These are phyloP conservation scores for Drosophila rufa DNA, from an alignment of 1,140 invertebrate genomes.

Conservation along the genomic window DNA sequence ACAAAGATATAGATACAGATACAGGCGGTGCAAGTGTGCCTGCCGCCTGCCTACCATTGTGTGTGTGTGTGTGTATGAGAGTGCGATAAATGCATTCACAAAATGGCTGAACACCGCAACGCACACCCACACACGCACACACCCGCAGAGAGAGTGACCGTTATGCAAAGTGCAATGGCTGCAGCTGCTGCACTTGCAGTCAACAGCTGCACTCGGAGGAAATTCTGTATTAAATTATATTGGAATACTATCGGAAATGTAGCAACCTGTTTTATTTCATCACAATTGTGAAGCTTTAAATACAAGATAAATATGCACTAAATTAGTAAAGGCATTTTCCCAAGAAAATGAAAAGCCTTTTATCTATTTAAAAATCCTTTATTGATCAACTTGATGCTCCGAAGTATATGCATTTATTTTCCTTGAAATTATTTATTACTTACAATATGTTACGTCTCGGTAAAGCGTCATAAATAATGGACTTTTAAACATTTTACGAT, in stretches of 20 bases:
- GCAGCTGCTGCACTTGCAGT: constrained; percentile 55
- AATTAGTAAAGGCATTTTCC: too few species aligned
- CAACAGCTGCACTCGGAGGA: not conserved
- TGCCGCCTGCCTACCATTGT: not conserved
- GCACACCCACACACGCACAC: constrained; percentile 55
- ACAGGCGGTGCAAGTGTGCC: constrained; percentile 4
- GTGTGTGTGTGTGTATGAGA: constrained; percentile 17
- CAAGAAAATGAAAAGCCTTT: too few species aligned
- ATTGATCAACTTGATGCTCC: too few species aligned
- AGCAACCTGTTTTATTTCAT: too few species aligned
- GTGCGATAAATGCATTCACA: constrained; percentile 70
- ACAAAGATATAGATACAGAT: constrained; percentile 40
- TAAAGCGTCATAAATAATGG: not conserved
- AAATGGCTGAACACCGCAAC: constrained; percentile 77
- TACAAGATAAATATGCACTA: too few species aligned
- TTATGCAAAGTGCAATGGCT: constrained; percentile 83
- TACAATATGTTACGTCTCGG: too few species aligned
- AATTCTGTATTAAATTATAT: not conserved
- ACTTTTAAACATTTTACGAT: not conserved
- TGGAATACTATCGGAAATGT: not conserved
- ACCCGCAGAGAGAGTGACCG: constrained; percentile 35
- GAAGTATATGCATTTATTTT: not conserved
- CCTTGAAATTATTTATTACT: not conserved
- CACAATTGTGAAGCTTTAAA: too few species aligned
- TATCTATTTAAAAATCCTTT: too few species aligned